Conservation (phyloP, 2,888 invertebrate species). For the Hemicrepidius hirtus region DNA sequence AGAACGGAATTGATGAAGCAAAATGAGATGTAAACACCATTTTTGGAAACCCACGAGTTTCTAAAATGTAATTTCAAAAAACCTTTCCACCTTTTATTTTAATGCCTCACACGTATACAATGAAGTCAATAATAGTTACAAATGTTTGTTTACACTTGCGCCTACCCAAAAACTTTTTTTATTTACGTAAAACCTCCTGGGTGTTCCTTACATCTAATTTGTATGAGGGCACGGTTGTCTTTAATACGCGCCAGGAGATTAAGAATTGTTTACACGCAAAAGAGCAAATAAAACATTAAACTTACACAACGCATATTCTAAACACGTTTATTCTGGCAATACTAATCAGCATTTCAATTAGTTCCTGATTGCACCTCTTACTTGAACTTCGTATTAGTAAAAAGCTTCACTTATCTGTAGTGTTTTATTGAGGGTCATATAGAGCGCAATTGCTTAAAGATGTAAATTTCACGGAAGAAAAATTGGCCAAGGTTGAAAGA, state of each 20-base stretch:
- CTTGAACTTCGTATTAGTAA: neutral
- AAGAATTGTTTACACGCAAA: neutral
- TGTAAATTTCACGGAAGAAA: slow-evolving; percentile 26
- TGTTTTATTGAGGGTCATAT: neutral
- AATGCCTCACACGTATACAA: neutral
- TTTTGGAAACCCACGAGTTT: no score
- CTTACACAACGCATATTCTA: neutral
- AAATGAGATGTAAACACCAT: no score
- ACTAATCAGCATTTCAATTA: neutral
- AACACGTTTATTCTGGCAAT: neutral
- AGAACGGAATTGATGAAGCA: no score
- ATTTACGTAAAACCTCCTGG: neutral
- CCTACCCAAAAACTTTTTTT: neutral
- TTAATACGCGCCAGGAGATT: neutral
- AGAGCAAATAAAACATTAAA: neutral
- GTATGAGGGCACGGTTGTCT: neutral
- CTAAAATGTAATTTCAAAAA: no score
- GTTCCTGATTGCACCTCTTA: slow-evolving; percentile 5
- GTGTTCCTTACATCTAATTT: slow-evolving; percentile 12
- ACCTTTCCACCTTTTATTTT: neutral
- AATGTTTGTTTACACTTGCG: neutral
- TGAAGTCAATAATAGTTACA: neutral
- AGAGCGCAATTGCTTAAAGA: neutral
- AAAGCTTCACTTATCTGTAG: neutral
- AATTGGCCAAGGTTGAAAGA: slow-evolving; percentile 20